phyloP scores from a whole-genome alignment of 2,113 vertebrate genomes.

The Pontoporia blainvillei region DNA sequence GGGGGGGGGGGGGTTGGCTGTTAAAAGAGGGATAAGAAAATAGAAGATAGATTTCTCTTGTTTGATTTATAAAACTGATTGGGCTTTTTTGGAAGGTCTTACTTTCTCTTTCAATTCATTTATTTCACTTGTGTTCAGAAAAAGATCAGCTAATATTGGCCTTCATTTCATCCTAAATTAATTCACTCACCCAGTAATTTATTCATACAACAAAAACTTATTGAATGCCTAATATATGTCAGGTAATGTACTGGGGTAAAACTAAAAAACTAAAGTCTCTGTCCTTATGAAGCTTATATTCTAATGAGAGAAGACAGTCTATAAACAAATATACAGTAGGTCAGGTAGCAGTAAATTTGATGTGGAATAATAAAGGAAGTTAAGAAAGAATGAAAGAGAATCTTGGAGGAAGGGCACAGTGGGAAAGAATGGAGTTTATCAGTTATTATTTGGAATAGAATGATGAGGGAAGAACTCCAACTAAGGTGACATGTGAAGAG shows the following conservation, averaged over 20 bases:
- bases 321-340: not conserved
- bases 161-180: not conserved
- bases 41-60: not conserved
- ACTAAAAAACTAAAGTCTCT: not conserved
- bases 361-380: not conserved
- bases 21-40: not conserved
- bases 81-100: not conserved
- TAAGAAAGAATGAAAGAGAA: not conserved
- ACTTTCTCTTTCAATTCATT: not conserved
- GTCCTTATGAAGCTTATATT: not conserved
- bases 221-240: not conserved
- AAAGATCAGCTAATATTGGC: not conserved
- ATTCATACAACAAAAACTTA: not conserved
- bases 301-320: not conserved
- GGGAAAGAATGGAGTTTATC: not conserved
- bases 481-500: not conserved
- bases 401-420: accelerated
- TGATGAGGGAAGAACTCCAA: not conserved
- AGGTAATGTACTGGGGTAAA: not conserved
- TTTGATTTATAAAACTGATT: conserved; percentile 1
- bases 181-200: not conserved
- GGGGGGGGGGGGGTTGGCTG: accelerated
- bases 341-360: not conserved
- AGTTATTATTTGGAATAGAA: not conserved
- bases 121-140: not conserved